A percentile compares a stretch with the other conserved stretches of the same genome.
phyloP scores from a whole-genome alignment of 2,888 invertebrate genomes.

The Baronia brevicornis region DNA sequence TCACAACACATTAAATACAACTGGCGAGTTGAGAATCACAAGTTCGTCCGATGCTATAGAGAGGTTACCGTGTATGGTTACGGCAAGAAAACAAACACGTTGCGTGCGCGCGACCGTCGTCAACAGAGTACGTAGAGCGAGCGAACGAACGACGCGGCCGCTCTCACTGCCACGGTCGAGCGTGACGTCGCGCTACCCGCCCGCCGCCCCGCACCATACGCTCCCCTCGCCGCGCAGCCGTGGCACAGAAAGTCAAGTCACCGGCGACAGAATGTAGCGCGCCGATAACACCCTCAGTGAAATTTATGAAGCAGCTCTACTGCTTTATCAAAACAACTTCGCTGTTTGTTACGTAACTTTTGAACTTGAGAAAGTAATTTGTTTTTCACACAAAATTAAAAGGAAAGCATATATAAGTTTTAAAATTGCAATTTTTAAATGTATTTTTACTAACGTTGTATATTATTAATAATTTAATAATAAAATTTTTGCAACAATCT shows the following conservation, averaged over 20 bases:
- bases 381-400: too few species aligned
- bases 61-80: conserved; percentile 46
- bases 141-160: conserved; percentile 64
- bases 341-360: conserved; percentile 53
- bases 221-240: conserved; percentile 45
- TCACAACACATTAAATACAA: conserved; percentile 60
- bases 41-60: conserved; percentile 41
- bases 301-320: conserved; percentile 53
- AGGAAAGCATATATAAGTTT: too few species aligned
- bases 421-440: too few species aligned
- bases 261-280: conserved; percentile 64
- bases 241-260: conserved; percentile 69
- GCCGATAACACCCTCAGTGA: conserved; percentile 60
- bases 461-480: too few species aligned
- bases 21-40: conserved; percentile 50
- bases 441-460: too few species aligned
- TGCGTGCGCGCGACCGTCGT: conserved; percentile 68
- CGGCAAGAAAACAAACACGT: conserved; percentile 52
- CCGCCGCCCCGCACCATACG: conserved; percentile 28
- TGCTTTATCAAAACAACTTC: conserved; percentile 60
- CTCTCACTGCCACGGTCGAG: conserved; percentile 75
- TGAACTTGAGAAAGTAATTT: conserved; percentile 47
- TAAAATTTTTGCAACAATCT: too few species aligned
- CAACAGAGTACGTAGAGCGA: conserved; percentile 61
- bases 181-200: conserved; percentile 63